Evolutionary conservation across 2,797 vertebrate species (phyloP).

Genomic region (Notolabrus celidotus): DNA sequence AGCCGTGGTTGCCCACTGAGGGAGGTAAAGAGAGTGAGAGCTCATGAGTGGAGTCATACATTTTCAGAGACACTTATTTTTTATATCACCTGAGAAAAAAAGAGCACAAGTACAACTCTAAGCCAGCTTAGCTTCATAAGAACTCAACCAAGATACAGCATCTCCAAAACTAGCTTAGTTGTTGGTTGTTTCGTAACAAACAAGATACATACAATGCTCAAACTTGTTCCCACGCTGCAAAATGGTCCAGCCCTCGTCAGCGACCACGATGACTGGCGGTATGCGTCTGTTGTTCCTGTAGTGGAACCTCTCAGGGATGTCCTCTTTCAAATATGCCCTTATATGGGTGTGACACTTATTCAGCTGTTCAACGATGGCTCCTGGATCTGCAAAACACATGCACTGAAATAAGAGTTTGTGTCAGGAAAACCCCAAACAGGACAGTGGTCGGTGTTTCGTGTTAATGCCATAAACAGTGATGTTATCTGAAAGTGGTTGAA

Average conservation of each 20-base stretch:
- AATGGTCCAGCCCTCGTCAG: conserved; percentile 97
- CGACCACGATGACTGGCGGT: conserved; percentile 92
- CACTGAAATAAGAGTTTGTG: neutral
- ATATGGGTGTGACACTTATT: conserved; percentile 86
- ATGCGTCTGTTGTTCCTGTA: conserved; percentile 90
- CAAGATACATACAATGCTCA: conserved; percentile 79
- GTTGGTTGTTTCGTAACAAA: too few species aligned
- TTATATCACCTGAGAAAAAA: too few species aligned
- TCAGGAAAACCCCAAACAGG: neutral
- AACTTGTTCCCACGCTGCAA: conserved; percentile 79
- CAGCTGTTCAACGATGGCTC: conserved; percentile 81
- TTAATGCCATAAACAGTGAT: too few species aligned
- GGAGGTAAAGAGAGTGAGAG: conserved; percentile 15
- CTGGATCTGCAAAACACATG: conserved; percentile 77
- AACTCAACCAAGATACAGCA: too few species aligned
- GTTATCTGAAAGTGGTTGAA: neutral
- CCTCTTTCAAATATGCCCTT: conserved; percentile 90
- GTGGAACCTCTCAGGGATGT: conserved; percentile 91
- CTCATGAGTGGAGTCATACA: neutral
- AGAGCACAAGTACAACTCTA: too few species aligned
- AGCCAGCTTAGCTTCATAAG: too few species aligned
- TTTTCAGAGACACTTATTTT: too few species aligned
- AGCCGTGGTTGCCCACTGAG: conserved; percentile 96
- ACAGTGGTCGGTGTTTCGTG: too few species aligned
- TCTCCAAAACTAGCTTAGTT: too few species aligned